Evolutionary conservation across 2,888 invertebrate genomes (phyloP).

Genomic region (Pherbina coryleti): DNA sequence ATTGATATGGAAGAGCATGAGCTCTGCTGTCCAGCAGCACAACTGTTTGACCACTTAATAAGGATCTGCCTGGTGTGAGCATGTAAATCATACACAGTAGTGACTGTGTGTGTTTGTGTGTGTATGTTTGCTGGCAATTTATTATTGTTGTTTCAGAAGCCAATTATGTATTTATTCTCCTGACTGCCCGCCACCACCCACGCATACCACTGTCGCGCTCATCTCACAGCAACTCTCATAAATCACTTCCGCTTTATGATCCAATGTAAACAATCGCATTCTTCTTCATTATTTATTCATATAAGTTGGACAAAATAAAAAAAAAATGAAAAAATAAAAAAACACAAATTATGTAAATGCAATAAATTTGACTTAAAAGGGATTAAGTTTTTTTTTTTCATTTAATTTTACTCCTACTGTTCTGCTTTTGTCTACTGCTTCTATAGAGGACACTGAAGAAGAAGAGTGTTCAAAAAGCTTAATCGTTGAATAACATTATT

Average conservation of each 20-base stretch:
- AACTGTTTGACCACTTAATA: no score
- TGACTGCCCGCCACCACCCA: not conserved
- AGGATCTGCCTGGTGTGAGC: no score
- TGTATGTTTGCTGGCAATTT: not conserved
- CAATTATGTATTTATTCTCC: no score
- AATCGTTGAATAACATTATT: conserved; percentile 4
- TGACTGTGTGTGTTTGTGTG: not conserved
- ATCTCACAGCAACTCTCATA: not conserved
- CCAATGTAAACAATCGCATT: not conserved
- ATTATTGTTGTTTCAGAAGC: not conserved
- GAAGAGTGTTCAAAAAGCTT: not conserved
- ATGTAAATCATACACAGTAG: no score
- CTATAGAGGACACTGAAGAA: not conserved
- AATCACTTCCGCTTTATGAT: not conserved
- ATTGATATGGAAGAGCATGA: no score
- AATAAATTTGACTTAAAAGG: conserved; percentile 3
- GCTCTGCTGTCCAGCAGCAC: no score
- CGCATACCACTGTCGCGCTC: not conserved
- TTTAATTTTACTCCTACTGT: not conserved
- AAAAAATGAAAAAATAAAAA: not conserved
- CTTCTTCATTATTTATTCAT: not conserved
- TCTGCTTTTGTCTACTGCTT: not conserved
- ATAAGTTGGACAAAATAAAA: no score
- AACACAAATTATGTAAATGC: not conserved
- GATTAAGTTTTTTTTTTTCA: not conserved